Evolutionary conservation across 2,888 invertebrate genomes (phyloP).

Genomic region (Rhogogaster chlorosoma): DNA sequence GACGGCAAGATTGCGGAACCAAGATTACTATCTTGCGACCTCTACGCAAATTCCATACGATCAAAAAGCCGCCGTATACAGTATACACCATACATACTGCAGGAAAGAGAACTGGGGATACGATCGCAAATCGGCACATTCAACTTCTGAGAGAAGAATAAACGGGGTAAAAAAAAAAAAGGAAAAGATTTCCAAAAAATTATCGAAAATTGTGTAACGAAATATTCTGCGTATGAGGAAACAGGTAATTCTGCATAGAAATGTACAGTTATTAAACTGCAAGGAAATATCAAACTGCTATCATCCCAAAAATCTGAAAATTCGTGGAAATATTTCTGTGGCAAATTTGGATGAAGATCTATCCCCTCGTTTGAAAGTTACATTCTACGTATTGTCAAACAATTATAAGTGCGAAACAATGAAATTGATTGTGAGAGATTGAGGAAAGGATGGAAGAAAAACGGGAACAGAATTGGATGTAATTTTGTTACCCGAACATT

Average conservation of each 20-base stretch:
- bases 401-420: background rate
- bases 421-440: too few relatives aligned
- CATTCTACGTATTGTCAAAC: background rate
- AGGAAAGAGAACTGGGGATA: background rate
- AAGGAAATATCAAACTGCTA: background rate
- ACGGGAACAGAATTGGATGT: background rate
- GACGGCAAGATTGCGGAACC: conserved; percentile 33
- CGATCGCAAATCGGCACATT: conserved; percentile 6
- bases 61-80: background rate
- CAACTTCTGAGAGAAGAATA: background rate
- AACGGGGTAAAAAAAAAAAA: background rate
- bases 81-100: background rate
- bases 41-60: conserved; percentile 22
- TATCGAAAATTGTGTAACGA: background rate
- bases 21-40: conserved; percentile 25
- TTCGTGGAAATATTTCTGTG: background rate
- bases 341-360: background rate
- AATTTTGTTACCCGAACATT: background rate
- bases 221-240: background rate
- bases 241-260: background rate
- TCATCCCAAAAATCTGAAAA: background rate
- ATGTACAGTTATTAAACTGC: background rate
- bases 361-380: background rate
- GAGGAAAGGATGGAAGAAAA: background rate
- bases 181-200: background rate